phyloP scores from a whole-genome alignment of 2,888 invertebrate genomes.

The Rotaria magnacalcarata region DNA sequence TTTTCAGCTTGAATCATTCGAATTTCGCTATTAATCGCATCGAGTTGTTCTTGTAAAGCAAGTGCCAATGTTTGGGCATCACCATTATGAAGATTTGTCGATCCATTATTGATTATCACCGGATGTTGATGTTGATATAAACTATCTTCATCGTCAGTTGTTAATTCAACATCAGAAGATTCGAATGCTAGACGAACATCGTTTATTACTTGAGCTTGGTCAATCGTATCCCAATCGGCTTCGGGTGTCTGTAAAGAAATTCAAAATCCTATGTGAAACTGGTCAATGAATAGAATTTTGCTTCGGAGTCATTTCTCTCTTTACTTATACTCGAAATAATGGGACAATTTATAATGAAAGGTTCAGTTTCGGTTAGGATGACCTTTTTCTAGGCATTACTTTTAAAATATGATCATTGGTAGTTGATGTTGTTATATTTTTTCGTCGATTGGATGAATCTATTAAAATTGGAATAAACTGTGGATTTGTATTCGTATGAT shows the following conservation, averaged over 20 bases:
- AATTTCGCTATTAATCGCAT: constrained; percentile 94
- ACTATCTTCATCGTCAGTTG: constrained; percentile 33
- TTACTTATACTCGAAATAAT: too few species aligned
- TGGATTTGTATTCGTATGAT: not conserved
- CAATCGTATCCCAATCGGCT: constrained; percentile 88
- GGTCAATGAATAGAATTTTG: too few species aligned
- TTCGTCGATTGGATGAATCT: not conserved
- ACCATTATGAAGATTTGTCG: not conserved
- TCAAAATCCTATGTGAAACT: too few species aligned
- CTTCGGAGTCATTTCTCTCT: too few species aligned
- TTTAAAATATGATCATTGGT: not conserved
- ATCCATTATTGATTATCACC: not conserved
- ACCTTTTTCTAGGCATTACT: not conserved
- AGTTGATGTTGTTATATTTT: not conserved
- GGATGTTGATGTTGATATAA: not conserved
- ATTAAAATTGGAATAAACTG: not conserved
- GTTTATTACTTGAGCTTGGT: constrained; percentile 75
- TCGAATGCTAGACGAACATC: constrained; percentile 89
- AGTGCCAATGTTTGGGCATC: constrained; percentile 95
- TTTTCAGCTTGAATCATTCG: constrained; percentile 81
- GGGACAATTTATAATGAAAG: too few species aligned
- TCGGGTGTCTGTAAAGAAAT: constrained; percentile 52
- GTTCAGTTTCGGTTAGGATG: too few species aligned
- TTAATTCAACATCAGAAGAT: constrained; percentile 64
- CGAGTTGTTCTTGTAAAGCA: constrained; percentile 97